Evolutionary conservation across 2,113 vertebrate genomes (phyloP).

Genomic region (Erythrocercus mccallii): DNA sequence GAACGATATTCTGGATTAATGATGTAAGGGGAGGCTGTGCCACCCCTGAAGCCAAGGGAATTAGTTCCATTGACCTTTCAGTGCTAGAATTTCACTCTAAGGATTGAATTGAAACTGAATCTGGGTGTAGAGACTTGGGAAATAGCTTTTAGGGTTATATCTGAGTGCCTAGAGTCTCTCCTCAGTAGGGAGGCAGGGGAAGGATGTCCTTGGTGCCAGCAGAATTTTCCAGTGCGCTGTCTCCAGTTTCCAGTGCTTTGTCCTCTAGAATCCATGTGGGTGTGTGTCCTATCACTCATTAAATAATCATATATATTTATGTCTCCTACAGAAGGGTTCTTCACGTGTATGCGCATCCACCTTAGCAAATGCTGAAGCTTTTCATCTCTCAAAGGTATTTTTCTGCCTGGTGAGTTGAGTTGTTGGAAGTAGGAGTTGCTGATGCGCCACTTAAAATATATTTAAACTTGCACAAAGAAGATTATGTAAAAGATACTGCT

Average conservation of each 20-base stretch:
- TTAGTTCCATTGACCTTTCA: neutral
- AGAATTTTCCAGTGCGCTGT: neutral
- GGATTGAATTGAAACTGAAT: neutral
- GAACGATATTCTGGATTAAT: neutral
- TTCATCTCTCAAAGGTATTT: neutral
- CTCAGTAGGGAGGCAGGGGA: neutral
- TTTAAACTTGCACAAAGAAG: slow-evolving; percentile 1
- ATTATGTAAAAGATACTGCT: neutral
- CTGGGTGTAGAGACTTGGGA: neutral
- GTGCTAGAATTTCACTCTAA: neutral
- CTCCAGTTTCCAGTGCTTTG: neutral
- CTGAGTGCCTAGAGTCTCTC: neutral
- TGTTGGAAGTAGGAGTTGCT: neutral
- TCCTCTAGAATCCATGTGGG: neutral
- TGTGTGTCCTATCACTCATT: neutral
- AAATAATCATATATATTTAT: neutral
- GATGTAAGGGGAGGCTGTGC: neutral
- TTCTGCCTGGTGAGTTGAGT: neutral
- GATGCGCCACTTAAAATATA: neutral
- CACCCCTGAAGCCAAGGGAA: neutral
- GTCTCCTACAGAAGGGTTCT: neutral
- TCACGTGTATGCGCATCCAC: neutral
- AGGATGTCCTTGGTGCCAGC: neutral
- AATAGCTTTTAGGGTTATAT: neutral
- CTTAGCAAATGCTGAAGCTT: neutral